Evolutionary conservation across 2,113 vertebrate genomes (phyloP), one percentile per base, ranked within the genome.

Genomic region (Gallinago paraguaiae): DNA sequence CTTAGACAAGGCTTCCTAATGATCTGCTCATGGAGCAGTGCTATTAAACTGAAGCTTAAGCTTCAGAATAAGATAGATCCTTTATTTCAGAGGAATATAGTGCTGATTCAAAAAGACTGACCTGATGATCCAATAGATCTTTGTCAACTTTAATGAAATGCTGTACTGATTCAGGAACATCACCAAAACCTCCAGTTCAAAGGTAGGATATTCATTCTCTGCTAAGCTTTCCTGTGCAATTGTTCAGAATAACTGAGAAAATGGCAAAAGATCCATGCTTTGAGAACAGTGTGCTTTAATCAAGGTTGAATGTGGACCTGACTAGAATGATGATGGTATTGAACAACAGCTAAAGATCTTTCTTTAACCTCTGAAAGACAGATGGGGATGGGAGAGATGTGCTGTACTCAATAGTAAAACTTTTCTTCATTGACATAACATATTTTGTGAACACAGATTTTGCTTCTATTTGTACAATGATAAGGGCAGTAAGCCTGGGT

Each of bases 71-170:
- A 83, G 50, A 61, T 30, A 81, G 79, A 86, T 65, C 37, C 46
- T 79, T 85, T 83, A 50, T 74, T 86, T 93, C 64, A 84, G 17
- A 77, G 46, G 88, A 88, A 88, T 90, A 92, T 57, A 70, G 68
- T 74, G 43, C 54, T 86, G 76, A 77, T 86, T 92, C 76, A 77
- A 78, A 74, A 74, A 48, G 25, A 13, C 9, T 88, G 51, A 88
- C 78, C 43, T 78, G 86, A 67, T 53, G 41, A 77, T 86, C 28
- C 16, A 71, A 59, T 74, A 82, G 88, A 74, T 86, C 64, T 92
- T 86, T 86, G 50, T 81, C 80, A 71, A 71, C n/a, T 74, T 74
- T 90, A 95, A 80, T 86, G 50, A 88, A 92, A 88, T 67, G 39
- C 41, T 46, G 23, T 81, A 90, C 37, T 1, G 5, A 67, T 59